These are phyloP conservation scores for Papilio demoleus DNA, from an alignment of 2,888 invertebrate genomes.

Conservation along the genomic window DNA sequence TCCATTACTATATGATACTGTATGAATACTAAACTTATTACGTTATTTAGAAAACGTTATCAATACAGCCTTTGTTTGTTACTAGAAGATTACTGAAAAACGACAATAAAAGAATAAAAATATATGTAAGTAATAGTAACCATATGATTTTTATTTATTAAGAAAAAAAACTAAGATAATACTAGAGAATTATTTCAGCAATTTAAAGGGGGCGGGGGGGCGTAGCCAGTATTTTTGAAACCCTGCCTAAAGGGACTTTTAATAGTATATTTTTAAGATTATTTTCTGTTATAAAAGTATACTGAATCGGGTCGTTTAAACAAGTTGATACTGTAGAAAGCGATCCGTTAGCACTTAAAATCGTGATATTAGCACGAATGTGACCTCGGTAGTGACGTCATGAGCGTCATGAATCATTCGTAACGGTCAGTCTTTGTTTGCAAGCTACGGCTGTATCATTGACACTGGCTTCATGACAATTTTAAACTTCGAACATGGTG, in stretches of 20 bases:
- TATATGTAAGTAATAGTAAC: too few relatives aligned
- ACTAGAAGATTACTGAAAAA: too few relatives aligned
- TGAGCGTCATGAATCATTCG: conserved; percentile 18
- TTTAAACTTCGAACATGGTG: not conserved
- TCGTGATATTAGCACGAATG: conserved; percentile 1
- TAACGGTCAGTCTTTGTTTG: conserved; percentile 28
- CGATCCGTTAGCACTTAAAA: not conserved
- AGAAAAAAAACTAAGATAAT: too few relatives aligned
- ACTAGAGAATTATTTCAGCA: too few relatives aligned
- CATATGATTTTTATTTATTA: too few relatives aligned
- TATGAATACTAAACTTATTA: too few relatives aligned
- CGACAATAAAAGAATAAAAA: not conserved
- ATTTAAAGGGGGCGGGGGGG: too few relatives aligned
- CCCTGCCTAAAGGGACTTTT: too few relatives aligned
- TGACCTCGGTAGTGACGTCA: conserved; percentile 9
- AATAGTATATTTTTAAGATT: too few relatives aligned
- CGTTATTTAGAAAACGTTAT: not conserved
- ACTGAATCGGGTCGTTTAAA: not conserved
- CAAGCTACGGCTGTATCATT: not conserved
- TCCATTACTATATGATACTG: not conserved
- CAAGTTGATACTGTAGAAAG: not conserved
- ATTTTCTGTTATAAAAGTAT: too few relatives aligned
- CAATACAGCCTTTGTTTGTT: not conserved
- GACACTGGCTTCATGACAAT: not conserved
- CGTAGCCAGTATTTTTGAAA: too few relatives aligned